Evolutionary conservation across 2,888 invertebrate species (phyloP).

Genomic region (Drosophila pseudotalamancana): DNA sequence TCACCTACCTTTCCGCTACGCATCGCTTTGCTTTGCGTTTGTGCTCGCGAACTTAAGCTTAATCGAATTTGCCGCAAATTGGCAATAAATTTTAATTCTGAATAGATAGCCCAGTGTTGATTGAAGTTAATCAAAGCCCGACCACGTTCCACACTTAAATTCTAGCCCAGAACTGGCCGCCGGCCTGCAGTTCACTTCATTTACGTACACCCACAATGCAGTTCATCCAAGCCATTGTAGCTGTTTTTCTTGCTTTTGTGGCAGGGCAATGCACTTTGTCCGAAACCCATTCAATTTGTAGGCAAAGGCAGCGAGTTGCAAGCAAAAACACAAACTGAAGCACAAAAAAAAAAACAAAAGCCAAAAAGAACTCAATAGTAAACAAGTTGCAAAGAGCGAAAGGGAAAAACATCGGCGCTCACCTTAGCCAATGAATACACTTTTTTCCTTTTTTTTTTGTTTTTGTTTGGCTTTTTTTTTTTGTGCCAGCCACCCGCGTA

Average conservation of each 20-base stretch:
- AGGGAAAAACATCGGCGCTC: conserved; percentile 63
- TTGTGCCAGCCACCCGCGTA: neutral
- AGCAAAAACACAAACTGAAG: conserved; percentile 9
- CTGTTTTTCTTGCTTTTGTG: conserved; percentile 13
- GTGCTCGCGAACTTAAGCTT: conserved; percentile 67
- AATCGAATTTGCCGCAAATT: conserved; percentile 81
- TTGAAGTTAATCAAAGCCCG: conserved; percentile 69
- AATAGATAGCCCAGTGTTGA: conserved; percentile 62
- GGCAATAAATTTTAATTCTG: conserved; percentile 81
- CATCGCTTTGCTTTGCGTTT: conserved; percentile 30
- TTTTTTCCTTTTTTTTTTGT: too few relatives aligned
- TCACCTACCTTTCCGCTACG: neutral
- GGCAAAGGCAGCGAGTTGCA: conserved; percentile 40
- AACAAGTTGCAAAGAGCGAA: conserved; percentile 71
- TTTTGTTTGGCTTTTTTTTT: too few relatives aligned
- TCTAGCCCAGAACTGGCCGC: neutral
- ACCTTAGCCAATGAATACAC: conserved; percentile 60
- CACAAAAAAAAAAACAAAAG: conserved; percentile 18
- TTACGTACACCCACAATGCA: conserved; percentile 43
- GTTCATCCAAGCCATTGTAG: conserved; percentile 37
- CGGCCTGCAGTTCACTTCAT: conserved; percentile 36
- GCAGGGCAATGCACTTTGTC: conserved; percentile 63
- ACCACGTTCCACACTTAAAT: conserved; percentile 22
- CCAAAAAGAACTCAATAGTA: conserved; percentile 44
- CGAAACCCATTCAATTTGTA: conserved; percentile 71